Percentiles rank a stretch among this genome's conserved stretches.
Evolutionary conservation across 1,140 invertebrate genomes (phyloP).

Genomic region (Propsilocerus akamusi): DNA sequence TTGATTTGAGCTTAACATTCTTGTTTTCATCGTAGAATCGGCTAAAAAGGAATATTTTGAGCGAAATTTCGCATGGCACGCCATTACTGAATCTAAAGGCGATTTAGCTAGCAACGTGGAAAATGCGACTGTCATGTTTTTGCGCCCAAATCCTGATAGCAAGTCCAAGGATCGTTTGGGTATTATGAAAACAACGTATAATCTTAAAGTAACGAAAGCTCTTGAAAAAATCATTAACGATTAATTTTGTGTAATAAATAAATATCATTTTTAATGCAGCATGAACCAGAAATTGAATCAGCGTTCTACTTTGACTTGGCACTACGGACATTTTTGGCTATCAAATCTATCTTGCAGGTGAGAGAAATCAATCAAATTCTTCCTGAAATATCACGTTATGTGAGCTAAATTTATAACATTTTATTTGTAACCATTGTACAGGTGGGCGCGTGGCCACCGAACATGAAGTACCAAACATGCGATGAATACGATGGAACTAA

Average conservation of each 20-base stretch:
- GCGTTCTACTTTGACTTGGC: conserved; percentile 77
- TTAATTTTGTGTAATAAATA: too few relatives aligned
- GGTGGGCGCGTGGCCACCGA: conserved; percentile 44
- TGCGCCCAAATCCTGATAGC: conserved; percentile 34
- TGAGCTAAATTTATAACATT: too few relatives aligned
- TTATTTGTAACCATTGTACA: too few relatives aligned
- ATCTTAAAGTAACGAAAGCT: conserved; percentile 38
- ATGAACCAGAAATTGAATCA: conserved; percentile 47
- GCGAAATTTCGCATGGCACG: conserved; percentile 39
- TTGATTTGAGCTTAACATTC: not conserved
- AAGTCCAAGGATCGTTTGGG: conserved; percentile 36
- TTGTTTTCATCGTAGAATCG: conserved; percentile 11
- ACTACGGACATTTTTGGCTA: conserved; percentile 46
- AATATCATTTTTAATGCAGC: not conserved
- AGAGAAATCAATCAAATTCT: not conserved
- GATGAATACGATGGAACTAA: conserved; percentile 56
- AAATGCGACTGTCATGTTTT: conserved; percentile 44
- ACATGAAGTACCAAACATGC: conserved; percentile 51
- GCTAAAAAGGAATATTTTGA: conserved; percentile 23
- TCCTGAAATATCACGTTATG: conserved; percentile 26
- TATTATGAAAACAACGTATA: conserved; percentile 45
- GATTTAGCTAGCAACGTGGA: conserved; percentile 43
- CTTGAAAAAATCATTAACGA: too few relatives aligned
- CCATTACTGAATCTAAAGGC: conserved; percentile 44
- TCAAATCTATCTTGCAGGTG: conserved; percentile 37